Evolutionary conservation across 1,140 invertebrate species (phyloP).

Genomic region (Drosophila pseudoananassae): DNA sequence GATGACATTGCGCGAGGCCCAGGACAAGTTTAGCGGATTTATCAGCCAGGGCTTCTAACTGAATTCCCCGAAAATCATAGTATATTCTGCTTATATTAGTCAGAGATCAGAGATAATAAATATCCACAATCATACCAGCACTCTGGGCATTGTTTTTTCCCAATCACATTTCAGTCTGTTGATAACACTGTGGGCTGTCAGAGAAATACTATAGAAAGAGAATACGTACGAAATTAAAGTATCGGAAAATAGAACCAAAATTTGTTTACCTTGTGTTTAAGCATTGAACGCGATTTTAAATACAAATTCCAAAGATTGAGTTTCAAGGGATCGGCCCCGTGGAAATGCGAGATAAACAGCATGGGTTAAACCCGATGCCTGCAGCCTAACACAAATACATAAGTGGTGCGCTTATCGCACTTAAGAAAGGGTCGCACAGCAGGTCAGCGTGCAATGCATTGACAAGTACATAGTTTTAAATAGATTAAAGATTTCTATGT

Average conservation of each 20-base stretch:
- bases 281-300: too few relatives aligned
- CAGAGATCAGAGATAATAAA: slow-evolving; percentile 35
- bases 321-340: too few relatives aligned
- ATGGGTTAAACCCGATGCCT: too few relatives aligned
- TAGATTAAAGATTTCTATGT: too few relatives aligned
- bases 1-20: slow-evolving; percentile 53
- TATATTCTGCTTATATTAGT: slow-evolving; percentile 1
- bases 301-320: too few relatives aligned
- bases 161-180: slow-evolving; percentile 3
- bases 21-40: slow-evolving; percentile 51
- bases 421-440: too few relatives aligned
- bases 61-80: not conserved
- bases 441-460: too few relatives aligned
- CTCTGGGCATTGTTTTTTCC: slow-evolving; percentile 8
- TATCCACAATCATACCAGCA: slow-evolving; percentile 14
- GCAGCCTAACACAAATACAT: too few relatives aligned
- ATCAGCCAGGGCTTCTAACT: slow-evolving; percentile 4
- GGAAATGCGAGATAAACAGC: too few relatives aligned
- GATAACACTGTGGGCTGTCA: slow-evolving; percentile 24
- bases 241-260: not conserved
- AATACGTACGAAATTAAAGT: not conserved
- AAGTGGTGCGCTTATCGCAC: too few relatives aligned
- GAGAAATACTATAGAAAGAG: slow-evolving; percentile 7
- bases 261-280: not conserved
- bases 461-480: too few relatives aligned